phyloP scores from a whole-genome alignment of 2,888 invertebrate species.

The Torymus aiolomorphi region DNA sequence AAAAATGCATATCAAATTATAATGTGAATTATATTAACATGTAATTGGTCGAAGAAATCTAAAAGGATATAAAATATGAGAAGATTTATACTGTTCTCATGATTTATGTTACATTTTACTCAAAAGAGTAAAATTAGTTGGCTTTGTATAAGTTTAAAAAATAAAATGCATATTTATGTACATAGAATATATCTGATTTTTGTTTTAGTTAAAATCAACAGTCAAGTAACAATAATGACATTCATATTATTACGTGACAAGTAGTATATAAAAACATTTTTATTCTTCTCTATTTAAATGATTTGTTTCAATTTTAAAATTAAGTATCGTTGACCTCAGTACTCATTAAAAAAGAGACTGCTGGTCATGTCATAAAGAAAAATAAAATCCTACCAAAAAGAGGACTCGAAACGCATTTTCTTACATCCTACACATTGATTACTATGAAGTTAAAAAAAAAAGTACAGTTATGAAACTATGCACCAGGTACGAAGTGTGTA shows the following conservation, averaged over 20 bases:
- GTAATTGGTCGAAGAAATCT: conserved; percentile 43
- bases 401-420: conserved; percentile 44
- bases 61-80: conserved; percentile 50
- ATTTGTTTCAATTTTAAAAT: conserved; percentile 24
- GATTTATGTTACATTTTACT: conserved; percentile 52
- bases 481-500: conserved; percentile 52
- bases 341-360: conserved; percentile 41
- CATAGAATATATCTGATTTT: conserved; percentile 45
- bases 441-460: conserved; percentile 39
- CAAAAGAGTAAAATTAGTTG: conserved; percentile 54
- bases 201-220: conserved; percentile 34
- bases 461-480: conserved; percentile 41
- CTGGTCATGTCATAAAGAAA: conserved; percentile 25
- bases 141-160: conserved; percentile 51
- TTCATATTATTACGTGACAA: conserved; percentile 25
- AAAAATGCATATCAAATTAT: conserved; percentile 51
- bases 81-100: conserved; percentile 50
- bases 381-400: conserved; percentile 41
- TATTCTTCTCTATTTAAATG: conserved; percentile 12
- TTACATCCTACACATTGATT: conserved; percentile 32
- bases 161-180: conserved; percentile 55
- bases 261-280: conserved; percentile 24
- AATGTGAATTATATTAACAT: conserved; percentile 41
- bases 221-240: conserved; percentile 5
- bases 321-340: conserved; percentile 38